These are phyloP conservation scores for Oryzias sinensis DNA, from an alignment of 2,797 vertebrate genomes.

Conservation along the genomic window DNA sequence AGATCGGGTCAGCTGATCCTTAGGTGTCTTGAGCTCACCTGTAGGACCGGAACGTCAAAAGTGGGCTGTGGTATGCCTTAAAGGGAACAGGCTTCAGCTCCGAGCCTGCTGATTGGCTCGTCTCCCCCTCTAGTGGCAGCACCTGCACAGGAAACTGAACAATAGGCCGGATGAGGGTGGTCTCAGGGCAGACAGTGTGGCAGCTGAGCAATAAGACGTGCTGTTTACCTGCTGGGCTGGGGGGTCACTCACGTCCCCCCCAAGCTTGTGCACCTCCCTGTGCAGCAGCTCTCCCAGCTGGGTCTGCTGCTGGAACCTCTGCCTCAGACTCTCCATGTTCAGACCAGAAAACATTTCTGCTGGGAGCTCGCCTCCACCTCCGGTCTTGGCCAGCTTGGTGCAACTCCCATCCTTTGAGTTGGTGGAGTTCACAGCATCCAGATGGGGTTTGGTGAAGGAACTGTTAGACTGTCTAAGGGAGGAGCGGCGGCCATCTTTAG, in stretches of 20 bases:
- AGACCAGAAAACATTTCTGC: conserved; percentile 85
- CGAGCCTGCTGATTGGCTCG: conserved; percentile 63
- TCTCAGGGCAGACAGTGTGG: too few relatives aligned
- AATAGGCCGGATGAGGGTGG: neutral
- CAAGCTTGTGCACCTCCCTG: conserved; percentile 64
- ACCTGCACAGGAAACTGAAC: conserved; percentile 64
- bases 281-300: conserved; percentile 81
- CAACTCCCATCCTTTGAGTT: conserved; percentile 73
- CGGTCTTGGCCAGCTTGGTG: conserved; percentile 24
- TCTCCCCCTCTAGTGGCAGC: conserved; percentile 81
- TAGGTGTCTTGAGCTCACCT: conserved; percentile 72
- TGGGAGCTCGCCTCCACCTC: conserved; percentile 51
- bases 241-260: conserved; percentile 39
- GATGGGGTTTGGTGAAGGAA: conserved; percentile 92
- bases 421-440: conserved; percentile 80
- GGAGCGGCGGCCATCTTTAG: conserved; percentile 73
- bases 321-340: conserved; percentile 85
- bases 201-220: neutral
- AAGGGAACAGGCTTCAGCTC: conserved; percentile 84
- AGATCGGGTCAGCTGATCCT: neutral
- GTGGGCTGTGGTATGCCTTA: conserved; percentile 88
- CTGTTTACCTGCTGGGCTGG: conserved; percentile 77
- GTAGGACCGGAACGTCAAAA: conserved; percentile 93
- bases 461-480: conserved; percentile 87
- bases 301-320: conserved; percentile 77